Base-by-base conservation (phyloP, 2,888 invertebrate genomes). In the Punctoribates punctum region DNA sequence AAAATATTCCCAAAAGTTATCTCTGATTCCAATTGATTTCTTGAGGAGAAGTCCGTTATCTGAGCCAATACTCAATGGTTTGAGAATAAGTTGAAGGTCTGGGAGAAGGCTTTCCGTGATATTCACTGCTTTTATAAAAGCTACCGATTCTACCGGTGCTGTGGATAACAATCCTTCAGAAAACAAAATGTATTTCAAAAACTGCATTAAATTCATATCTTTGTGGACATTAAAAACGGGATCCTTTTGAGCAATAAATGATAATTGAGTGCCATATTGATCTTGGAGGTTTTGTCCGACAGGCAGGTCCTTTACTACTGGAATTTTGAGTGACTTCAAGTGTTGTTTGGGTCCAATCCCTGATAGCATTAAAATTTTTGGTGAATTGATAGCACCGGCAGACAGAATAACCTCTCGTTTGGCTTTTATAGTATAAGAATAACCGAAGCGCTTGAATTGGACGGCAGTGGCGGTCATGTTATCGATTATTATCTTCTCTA, bases 391-490 rank as follows among this genome's bases (percentile, higher is more conserved):
- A n/a, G 83, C 79, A 5, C 84, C 84, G 3, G 79, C 80, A 1
- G 80, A 78, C 13, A 80, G 23, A 11, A 80, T 79, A 65, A 80
- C 78, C 29, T 80, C 80, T 57, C 75, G 78, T 9, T 78, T 60
- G 11, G 83, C 84, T 17, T 82, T 81, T 11, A 84, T 79, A 38
- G 83, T 72, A 46, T 79, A 62, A 8, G 77, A 73, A n/a, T 78
- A 54, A 20, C 77, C 74, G 23, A 78, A 29, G 3, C 78, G 75
- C n/a, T 79, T 78, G 48, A 80, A 80, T 48, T 80, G 73, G 11
- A 80, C 79, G 1, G 77, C 78, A 46, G 74, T 91, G 0, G 93
- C 91, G n/a, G 90, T 85, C 83, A 90, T 92, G 0, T 89, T 89
- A 57, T 87, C 88, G 74, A 93, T 90, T 81, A 92, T 88, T 23